Evolutionary conservation across 2,113 vertebrate genomes (phyloP).

Genomic region (Pseudorectes ferrugineus): DNA sequence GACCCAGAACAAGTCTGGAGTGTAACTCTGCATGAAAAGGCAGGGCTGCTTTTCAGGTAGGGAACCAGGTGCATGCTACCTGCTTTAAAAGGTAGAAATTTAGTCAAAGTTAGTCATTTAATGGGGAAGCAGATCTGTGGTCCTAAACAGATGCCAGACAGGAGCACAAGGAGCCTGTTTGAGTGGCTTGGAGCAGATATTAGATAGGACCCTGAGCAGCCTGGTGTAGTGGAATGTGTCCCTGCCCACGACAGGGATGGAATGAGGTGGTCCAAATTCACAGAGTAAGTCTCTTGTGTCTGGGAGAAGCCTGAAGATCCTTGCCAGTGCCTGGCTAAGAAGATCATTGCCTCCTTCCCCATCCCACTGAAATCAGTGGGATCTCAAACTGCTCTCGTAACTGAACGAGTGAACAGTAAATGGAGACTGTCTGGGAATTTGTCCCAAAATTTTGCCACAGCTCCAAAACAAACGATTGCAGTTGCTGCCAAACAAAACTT

Average conservation of each 20-base stretch:
- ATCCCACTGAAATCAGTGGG: background rate
- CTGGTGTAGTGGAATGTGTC: background rate
- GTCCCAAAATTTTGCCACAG: background rate
- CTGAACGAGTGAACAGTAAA: background rate
- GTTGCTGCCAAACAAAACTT: background rate
- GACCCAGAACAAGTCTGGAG: background rate
- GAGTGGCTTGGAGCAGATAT: background rate
- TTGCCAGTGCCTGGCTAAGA: background rate
- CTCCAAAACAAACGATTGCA: background rate
- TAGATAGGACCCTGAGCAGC: background rate
- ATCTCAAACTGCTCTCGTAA: background rate
- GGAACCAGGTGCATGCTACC: fast-evolving
- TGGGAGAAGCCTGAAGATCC: background rate
- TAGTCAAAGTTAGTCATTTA: background rate
- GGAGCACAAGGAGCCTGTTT: background rate
- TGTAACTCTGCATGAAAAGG: background rate
- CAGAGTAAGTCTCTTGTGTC: background rate
- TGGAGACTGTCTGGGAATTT: background rate
- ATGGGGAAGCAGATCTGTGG: background rate
- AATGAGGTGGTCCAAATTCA: background rate
- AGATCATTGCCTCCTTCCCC: background rate
- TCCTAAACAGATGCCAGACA: background rate
- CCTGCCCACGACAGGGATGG: background rate
- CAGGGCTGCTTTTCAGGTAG: background rate
- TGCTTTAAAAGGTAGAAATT: background rate